Conservation (phyloP, 2,888 invertebrate species). For the Ferdinandea cuprea region DNA sequence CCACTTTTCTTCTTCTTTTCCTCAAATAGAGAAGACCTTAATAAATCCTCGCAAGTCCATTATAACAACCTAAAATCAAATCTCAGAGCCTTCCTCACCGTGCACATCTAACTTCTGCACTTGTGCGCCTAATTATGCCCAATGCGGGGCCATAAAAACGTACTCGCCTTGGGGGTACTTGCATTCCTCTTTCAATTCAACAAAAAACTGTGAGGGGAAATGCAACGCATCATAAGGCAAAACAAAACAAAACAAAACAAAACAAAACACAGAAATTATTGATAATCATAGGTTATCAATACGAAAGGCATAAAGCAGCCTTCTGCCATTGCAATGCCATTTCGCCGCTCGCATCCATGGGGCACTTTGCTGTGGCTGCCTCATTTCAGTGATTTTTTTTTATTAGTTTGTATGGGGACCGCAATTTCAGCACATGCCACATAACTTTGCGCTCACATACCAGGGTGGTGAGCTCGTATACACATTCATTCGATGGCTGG, state of each 20-base stretch:
- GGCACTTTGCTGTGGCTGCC: not conserved
- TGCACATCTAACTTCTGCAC: slow-evolving; percentile 40
- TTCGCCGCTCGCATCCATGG: slow-evolving; percentile 29
- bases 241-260: slow-evolving; percentile 5
- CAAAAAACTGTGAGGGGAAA: slow-evolving; percentile 16
- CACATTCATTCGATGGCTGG: slow-evolving; percentile 64
- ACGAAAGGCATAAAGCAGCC: slow-evolving; percentile 66
- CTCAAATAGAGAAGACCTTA: slow-evolving; percentile 35
- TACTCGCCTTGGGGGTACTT: slow-evolving; percentile 50
- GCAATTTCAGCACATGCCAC: slow-evolving; percentile 74
- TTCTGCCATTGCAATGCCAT: slow-evolving; percentile 58
- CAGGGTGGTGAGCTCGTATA: slow-evolving; percentile 17
- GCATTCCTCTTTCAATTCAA: slow-evolving; percentile 48
- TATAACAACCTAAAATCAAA: slow-evolving; percentile 64
- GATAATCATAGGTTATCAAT: slow-evolving; percentile 74
- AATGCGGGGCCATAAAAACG: slow-evolving; percentile 57
- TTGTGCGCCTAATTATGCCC: slow-evolving; percentile 71
- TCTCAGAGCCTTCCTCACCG: slow-evolving; percentile 39
- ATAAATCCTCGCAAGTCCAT: slow-evolving; percentile 42
- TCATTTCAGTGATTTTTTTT: slow-evolving; percentile 20
- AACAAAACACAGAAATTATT: slow-evolving; percentile 66
- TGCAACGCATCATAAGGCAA: not conserved
- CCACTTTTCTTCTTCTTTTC: slow-evolving; percentile 38
- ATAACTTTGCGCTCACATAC: slow-evolving; percentile 53
- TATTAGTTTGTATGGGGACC: slow-evolving; percentile 32